Conservation (phyloP, 2,113 vertebrate genomes). For the Hippocampus comes region DNA sequence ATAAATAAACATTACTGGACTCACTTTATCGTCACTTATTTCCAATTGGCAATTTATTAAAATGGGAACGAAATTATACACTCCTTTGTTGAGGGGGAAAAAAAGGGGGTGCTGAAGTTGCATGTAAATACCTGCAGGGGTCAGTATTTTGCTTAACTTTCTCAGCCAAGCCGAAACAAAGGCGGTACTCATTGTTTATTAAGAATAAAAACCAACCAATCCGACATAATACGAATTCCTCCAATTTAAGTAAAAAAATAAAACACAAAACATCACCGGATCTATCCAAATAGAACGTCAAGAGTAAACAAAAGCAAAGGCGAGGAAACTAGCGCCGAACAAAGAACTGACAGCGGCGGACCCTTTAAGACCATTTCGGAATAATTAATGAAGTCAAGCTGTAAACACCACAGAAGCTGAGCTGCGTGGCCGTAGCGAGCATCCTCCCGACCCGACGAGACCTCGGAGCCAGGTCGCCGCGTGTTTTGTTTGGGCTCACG, state of each 20-base stretch:
- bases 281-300: background rate
- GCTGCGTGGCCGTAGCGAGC: slow-evolving; percentile 65
- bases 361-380: slow-evolving; percentile 62
- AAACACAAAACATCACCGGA: too few species aligned
- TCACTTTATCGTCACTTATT: too few species aligned
- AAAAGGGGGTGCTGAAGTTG: slow-evolving; percentile 12
- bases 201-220: background rate
- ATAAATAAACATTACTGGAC: background rate
- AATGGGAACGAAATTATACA: background rate
- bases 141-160: slow-evolving; percentile 47
- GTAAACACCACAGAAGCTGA: slow-evolving; percentile 72
- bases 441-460: slow-evolving; percentile 45
- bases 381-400: slow-evolving; percentile 72
- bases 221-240: too few species aligned
- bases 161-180: slow-evolving; percentile 15
- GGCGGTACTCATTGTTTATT: slow-evolving; percentile 2
- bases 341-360: slow-evolving; percentile 19
- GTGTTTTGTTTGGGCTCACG: slow-evolving; percentile 44
- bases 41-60: background rate
- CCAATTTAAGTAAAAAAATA: too few species aligned
- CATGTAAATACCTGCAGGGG: slow-evolving; percentile 31
- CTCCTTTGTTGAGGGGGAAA: background rate
- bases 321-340: background rate
- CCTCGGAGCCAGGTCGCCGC: slow-evolving; percentile 19
- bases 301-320: background rate